A percentile compares a stretch with the other conserved stretches of the same genome.
phyloP scores from a whole-genome alignment of 2,113 vertebrate genomes.

The Menura novaehollandiae region DNA sequence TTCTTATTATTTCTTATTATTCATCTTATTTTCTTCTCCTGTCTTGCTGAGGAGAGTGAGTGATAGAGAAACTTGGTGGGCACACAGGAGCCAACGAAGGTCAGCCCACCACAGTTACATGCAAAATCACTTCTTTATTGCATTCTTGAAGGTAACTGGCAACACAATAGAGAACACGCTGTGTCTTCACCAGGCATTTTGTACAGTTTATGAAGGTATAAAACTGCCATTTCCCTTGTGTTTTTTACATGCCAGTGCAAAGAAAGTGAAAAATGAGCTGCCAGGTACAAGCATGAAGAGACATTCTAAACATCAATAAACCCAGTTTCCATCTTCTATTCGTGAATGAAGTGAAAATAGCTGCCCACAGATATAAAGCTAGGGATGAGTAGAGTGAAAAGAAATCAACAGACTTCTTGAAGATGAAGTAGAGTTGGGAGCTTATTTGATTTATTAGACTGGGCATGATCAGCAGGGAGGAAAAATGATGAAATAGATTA shows the following conservation, averaged over 20 bases:
- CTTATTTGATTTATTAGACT: neutral
- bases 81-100: neutral
- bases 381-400: neutral
- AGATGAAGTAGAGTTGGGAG: neutral
- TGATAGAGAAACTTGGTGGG: neutral
- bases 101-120: neutral
- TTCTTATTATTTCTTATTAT: too few species aligned
- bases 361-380: neutral
- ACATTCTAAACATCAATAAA: neutral
- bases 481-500: neutral
- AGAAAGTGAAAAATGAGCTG: neutral
- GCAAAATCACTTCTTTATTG: neutral
- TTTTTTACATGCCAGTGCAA: neutral
- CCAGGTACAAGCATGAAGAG: neutral
- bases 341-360: neutral
- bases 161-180: neutral
- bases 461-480: neutral
- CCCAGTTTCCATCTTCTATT: neutral
- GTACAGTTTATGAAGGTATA: neutral
- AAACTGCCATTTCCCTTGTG: neutral
- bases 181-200: neutral
- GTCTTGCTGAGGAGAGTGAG: neutral
- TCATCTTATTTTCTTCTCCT: neutral
- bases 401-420: neutral
- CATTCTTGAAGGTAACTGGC: neutral